A percentile compares a stretch with the other conserved stretches of the same genome.
Evolutionary conservation across 2,797 vertebrate genomes (phyloP).

Genomic region (Heliangelus exortis): DNA sequence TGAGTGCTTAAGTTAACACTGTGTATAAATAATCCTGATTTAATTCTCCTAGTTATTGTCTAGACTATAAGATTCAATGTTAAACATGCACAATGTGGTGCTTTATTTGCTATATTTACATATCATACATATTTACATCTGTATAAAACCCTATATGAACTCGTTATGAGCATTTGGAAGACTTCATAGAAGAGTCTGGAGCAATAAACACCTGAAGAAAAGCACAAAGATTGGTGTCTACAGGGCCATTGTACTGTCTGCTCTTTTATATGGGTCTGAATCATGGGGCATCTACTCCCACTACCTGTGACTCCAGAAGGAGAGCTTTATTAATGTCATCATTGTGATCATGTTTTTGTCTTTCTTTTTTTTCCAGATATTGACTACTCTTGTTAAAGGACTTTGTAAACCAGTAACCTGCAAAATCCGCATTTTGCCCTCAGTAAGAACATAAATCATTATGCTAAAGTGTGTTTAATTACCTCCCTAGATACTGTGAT

Average conservation of each 20-base stretch:
- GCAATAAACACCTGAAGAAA: too few relatives aligned
- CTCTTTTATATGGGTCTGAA: too few relatives aligned
- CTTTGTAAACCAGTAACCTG: slow-evolving; percentile 91
- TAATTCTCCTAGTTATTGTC: not conserved
- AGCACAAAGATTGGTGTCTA: too few relatives aligned
- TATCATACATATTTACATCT: not conserved
- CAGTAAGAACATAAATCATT: slow-evolving; percentile 79
- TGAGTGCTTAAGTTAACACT: not conserved
- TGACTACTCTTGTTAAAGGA: slow-evolving; percentile 88
- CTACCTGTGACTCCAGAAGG: not conserved
- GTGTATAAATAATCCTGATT: not conserved
- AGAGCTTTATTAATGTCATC: not conserved
- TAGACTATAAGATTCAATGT: not conserved
- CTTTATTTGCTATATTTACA: not conserved
- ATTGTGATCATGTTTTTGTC: not conserved
- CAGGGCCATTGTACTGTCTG: too few relatives aligned
- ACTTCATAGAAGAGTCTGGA: too few relatives aligned
- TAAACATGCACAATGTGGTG: not conserved
- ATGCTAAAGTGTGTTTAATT: not conserved
- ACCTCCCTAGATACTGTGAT: not conserved
- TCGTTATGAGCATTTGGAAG: not conserved
- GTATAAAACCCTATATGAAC: not conserved
- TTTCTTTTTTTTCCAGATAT: slow-evolving; percentile 79
- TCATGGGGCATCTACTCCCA: too few relatives aligned
- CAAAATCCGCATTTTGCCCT: slow-evolving; percentile 93